Evolutionary conservation across 2,888 invertebrate species (phyloP).

Genomic region (Falcaria lacertinaria): DNA sequence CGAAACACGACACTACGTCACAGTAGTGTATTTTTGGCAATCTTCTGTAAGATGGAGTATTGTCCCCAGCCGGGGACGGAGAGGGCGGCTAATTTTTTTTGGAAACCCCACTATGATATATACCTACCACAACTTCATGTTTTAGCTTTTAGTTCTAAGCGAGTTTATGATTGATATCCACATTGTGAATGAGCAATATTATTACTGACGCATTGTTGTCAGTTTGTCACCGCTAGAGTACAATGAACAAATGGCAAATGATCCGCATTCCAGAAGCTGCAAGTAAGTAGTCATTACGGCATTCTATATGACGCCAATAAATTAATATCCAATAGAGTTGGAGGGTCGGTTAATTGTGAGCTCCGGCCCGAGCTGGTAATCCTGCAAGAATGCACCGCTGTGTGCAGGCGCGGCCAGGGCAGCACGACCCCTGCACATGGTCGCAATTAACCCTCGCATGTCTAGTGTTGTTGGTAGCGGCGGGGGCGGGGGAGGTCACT

Average conservation of each 20-base stretch:
- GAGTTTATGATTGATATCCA: no score
- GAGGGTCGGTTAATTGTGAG: conserved; percentile 52
- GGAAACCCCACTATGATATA: no score
- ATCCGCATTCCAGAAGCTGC: conserved; percentile 11
- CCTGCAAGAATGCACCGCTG: conserved; percentile 42
- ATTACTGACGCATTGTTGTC: no score
- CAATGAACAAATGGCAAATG: not conserved
- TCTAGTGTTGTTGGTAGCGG: conserved; percentile 2
- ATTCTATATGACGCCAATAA: conserved; percentile 43
- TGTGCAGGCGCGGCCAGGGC: conserved; percentile 13
- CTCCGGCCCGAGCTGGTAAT: conserved; percentile 47
- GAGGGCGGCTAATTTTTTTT: no score
- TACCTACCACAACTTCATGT: no score
- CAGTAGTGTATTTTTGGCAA: no score
- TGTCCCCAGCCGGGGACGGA: no score
- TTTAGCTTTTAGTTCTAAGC: no score
- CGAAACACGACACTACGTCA: no score
- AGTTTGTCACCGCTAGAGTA: no score
- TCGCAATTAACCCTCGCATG: conserved; percentile 6
- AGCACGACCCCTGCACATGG: conserved; percentile 12
- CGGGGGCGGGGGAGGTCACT: conserved; percentile 10
- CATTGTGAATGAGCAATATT: no score
- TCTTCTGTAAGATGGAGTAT: no score
- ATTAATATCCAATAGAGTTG: conserved; percentile 57
- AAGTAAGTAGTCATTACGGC: conserved; percentile 3